Evolutionary conservation across 2,888 invertebrate genomes (phyloP).

Genomic region (Hyppa rectilinea): DNA sequence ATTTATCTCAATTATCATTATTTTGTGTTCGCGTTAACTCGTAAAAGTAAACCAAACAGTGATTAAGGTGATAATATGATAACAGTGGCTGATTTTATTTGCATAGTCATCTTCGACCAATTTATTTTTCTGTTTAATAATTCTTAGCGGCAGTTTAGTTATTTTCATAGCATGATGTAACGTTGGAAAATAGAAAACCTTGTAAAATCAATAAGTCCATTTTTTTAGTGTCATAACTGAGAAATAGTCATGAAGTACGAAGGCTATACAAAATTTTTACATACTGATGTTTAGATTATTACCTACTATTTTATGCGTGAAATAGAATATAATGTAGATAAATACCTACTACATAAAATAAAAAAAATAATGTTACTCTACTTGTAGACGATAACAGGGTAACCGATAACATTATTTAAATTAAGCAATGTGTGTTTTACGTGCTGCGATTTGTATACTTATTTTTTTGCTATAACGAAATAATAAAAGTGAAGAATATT

Average conservation of each 20-base stretch:
- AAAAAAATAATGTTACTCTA: not conserved
- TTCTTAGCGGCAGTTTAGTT: not conserved
- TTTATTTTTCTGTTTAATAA: not conserved
- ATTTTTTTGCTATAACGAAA: not conserved
- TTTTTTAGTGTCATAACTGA: not conserved
- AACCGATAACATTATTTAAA: conserved; percentile 15
- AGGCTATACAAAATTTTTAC: not conserved
- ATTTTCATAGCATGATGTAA: not conserved
- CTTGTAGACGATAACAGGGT: conserved; percentile 24
- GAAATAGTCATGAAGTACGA: not conserved
- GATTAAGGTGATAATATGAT: not conserved
- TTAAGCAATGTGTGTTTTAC: conserved; percentile 9
- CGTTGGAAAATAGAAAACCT: not conserved
- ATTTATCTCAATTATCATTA: not conserved
- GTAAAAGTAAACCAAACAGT: not conserved
- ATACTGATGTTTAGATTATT: not conserved
- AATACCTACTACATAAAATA: conserved; percentile 17
- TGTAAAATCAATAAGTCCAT: not conserved
- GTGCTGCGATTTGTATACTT: not conserved
- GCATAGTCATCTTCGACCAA: conserved; percentile 3
- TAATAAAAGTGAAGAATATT: not conserved
- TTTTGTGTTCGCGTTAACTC: not conserved
- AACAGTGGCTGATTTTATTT: not conserved
- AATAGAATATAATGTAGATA: conserved; percentile 4
- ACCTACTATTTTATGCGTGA: not conserved